These are phyloP conservation scores for Cinclus mexicanus DNA, from an alignment of 2,113 vertebrate genomes.

Conservation along the genomic window DNA sequence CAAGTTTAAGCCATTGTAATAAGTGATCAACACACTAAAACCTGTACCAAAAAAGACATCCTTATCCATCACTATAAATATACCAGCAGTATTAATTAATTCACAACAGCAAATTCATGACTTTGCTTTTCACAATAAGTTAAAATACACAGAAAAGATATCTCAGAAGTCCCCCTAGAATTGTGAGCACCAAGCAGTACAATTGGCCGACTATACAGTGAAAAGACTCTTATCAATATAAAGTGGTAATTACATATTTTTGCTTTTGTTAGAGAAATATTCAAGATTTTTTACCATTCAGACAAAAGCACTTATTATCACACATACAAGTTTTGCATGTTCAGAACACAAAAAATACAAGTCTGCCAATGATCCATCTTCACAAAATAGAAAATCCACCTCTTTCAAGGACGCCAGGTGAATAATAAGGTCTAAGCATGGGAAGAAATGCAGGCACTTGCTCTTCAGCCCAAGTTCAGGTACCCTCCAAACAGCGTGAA, in stretches of 20 bases:
- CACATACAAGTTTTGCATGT: neutral
- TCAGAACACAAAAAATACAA: neutral
- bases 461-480: slow-evolving; percentile 2
- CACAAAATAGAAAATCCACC: neutral
- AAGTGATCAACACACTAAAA: neutral
- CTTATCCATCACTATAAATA: neutral
- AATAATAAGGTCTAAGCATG: neutral
- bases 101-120: neutral
- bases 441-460: neutral
- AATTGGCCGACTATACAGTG: neutral
- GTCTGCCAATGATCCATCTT: neutral
- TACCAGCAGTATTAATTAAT: neutral
- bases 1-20: neutral
- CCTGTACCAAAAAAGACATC: neutral
- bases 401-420: neutral
- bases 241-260: neutral
- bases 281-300: neutral
- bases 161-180: neutral
- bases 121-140: neutral
- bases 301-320: neutral
- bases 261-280: neutral
- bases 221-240: neutral
- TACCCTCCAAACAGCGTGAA: neutral
- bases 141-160: neutral
- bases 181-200: neutral